Base-by-base conservation (phyloP, 2,797 vertebrate species). In the Synanceia verrucosa region DNA sequence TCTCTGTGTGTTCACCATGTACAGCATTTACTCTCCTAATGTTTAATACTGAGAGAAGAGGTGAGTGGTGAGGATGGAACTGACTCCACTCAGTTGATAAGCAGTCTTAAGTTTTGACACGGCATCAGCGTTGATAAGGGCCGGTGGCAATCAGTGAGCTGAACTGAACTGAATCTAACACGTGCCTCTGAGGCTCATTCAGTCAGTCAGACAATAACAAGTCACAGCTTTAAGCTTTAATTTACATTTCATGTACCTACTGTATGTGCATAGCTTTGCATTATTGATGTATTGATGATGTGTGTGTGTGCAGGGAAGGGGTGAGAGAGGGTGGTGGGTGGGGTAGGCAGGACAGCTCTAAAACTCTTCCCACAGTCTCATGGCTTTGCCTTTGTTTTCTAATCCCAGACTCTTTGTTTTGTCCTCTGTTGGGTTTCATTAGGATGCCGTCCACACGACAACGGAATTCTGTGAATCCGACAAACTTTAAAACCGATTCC, bases 301-400 rank as follows among this genome's bases (percentile, higher is more conserved):
- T 84, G 85, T 86, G 85, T 86, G 87, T 77, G 84, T 85, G 82
- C 81, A 85, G 82, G 65, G 81, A 66, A 31, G 86, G 83, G 86
- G 87, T 88, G 89, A 88, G 88, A 88, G 78, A 84, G 83, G 85
- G 82, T 57, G 75, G 69, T n/a, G 69, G 75, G 70, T 58, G 77
- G 63, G 55, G 65, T 60, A 65, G 66, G 72, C 64, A 52, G 67
- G 50, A 23, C 55, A 68, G 65, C 62, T 12, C 61, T 78, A 13
- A 72, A 83, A 47, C 44, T 43, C 59, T 71, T 46, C 48, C 51
- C 53, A 21, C 73, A 53, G 14, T 67, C 13, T n/a, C 50, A 57
- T 34, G 24, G 71, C 78, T 75, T 81, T 41, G 69, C 52, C 24
- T 74, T 63, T 43, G 36, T 58, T 72, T 52, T 74, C 19, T 68